Percentiles rank a stretch among this genome's conserved stretches.
These are phyloP conservation scores for Thaumatotibia leucotreta DNA, from an alignment of 1,140 invertebrate genomes.

Conservation along the genomic window DNA sequence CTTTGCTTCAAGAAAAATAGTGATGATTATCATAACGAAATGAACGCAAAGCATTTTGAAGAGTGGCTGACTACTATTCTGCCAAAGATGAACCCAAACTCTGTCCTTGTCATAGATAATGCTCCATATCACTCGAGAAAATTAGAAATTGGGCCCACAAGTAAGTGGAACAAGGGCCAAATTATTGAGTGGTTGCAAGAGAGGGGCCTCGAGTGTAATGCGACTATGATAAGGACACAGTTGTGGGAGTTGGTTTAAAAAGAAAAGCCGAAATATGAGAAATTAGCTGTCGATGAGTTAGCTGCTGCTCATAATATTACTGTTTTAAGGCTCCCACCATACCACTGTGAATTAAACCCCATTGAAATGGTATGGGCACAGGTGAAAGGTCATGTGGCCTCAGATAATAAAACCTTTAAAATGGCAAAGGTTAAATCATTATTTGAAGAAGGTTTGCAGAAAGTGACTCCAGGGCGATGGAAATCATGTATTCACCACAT, in stretches of 20 bases:
- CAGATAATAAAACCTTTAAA: not conserved
- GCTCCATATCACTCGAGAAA: no score
- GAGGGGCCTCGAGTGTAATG: not conserved
- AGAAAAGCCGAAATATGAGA: not conserved
- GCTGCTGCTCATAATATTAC: not conserved
- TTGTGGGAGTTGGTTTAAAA: not conserved
- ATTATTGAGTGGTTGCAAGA: not conserved
- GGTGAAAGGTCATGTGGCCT: not conserved
- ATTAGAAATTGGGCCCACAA: not conserved
- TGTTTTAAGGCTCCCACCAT: not conserved
- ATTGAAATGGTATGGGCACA: not conserved
- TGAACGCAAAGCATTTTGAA: constrained; percentile 2
- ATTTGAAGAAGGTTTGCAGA: not conserved
- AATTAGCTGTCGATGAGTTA: not conserved
- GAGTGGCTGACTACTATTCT: not conserved
- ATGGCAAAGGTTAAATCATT: not conserved
- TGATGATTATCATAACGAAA: not conserved
- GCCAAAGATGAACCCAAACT: not conserved
- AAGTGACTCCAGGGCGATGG: not conserved
- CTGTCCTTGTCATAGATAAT: no score
- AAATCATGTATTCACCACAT: not conserved
- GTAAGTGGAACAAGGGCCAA: not conserved
- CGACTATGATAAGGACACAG: not conserved
- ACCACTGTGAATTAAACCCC: not conserved
- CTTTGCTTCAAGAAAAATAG: no score